Base-by-base conservation (phyloP, 2,888 invertebrate genomes). In the Nesidiocoris tenuis region DNA sequence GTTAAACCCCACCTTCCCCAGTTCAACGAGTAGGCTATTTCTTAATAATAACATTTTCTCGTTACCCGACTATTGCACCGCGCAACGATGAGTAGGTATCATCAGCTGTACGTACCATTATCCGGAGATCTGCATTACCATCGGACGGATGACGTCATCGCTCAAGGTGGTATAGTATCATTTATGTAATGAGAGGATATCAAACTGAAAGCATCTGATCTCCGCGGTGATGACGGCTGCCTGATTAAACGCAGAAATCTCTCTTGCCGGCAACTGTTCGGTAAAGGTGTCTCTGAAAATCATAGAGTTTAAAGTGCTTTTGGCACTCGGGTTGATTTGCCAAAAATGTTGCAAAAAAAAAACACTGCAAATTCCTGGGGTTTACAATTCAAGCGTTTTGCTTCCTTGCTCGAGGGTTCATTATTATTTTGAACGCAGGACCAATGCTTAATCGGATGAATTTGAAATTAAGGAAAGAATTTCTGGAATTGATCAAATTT, bases 1-100 rank as follows among this genome's bases (percentile, higher is more conserved):
- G 55, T 22, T 54, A 39, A 39, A 39, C 39, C 39, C 39, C 5
- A 39, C 39, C n/a, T n/a, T n/a, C n/a, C 39, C 39, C 5, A 39
- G 39, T 39, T 39, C 39, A 39, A 39, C 39, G 39, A 39, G 39
- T 7, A 39, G 54, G 12, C 67, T 55, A 56, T 67, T 67, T 67
- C 39, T 67, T 67, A 67, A 67, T 67, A 65, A 65, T 19, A 63
- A 25, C 25, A 55, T 67, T 55, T 55, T 67, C 55, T 66, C 55
- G 21, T 54, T 64, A 19, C 22, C 7, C 7, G 16, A 2, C 63
- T 63, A 23, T 39, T 39, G 65, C 39, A 7, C 39, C 39, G n/a
- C n/a, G 5, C 5, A 39, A 39, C 39, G 39, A 39, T 39, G 39
- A 39, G 39, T 39, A 39, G 39, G 39, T 39, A 39, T 39, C 39